These are phyloP conservation scores for Sarcophaga caerulescens DNA, from an alignment of 2,888 invertebrate species.

Conservation along the genomic window DNA sequence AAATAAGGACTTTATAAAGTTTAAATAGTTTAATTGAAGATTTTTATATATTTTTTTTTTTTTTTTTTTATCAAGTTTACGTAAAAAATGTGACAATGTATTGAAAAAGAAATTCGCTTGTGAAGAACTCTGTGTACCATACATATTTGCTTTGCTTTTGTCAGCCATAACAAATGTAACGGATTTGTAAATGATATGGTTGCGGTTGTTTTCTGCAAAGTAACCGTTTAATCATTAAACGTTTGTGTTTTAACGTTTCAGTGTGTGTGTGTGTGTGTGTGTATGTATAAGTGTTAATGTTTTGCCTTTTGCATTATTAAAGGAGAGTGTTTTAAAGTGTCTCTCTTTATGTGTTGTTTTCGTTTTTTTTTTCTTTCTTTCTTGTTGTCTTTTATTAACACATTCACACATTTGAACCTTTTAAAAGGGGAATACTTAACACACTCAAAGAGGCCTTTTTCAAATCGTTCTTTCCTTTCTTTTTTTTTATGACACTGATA, in stretches of 20 bases:
- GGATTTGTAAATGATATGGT: conserved; percentile 24
- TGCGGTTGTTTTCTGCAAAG: background rate
- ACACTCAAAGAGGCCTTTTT: no score
- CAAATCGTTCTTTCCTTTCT: no score
- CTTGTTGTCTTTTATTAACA: background rate
- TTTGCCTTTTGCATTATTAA: background rate
- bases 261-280: no score
- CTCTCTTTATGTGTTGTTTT: background rate
- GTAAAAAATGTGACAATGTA: no score
- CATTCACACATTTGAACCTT: background rate
- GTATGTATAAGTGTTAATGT: background rate
- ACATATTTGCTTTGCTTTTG: background rate
- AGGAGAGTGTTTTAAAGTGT: background rate
- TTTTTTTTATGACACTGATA: background rate
- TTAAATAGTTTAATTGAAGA: background rate
- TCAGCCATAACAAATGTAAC: conserved; percentile 37
- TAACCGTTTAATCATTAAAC: background rate
- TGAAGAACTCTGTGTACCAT: no score
- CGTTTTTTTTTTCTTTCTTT: no score
- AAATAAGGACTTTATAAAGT: background rate
- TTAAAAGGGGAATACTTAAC: background rate
- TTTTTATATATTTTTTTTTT: no score
- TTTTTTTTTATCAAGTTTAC: no score
- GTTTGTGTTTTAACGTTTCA: background rate
- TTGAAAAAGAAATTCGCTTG: no score